These are phyloP conservation scores for Alviniconcha strummeri DNA, from an alignment of 2,888 invertebrate species.

Conservation along the genomic window DNA sequence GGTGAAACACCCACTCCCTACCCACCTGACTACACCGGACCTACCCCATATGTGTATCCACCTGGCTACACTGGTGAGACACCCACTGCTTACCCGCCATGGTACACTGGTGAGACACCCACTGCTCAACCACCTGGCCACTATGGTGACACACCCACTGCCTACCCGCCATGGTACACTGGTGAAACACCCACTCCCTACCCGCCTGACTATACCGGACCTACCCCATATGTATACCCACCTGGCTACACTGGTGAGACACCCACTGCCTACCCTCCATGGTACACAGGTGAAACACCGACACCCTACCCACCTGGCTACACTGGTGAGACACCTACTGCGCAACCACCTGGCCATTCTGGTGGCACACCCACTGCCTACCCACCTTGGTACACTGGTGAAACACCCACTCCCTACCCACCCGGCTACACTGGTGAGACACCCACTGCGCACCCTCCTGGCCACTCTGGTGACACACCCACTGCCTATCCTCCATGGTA, in stretches of 20 bases:
- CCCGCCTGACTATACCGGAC: slow-evolving; percentile 7
- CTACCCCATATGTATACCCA: slow-evolving; percentile 7
- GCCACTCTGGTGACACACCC: background rate
- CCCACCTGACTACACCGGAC: slow-evolving; percentile 19
- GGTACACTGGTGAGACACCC: slow-evolving; percentile 14
- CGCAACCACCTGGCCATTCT: slow-evolving; percentile 1
- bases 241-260: background rate
- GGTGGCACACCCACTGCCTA: slow-evolving; percentile 22
- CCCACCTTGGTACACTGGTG: slow-evolving; percentile 8
- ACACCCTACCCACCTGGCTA: slow-evolving; percentile 9
- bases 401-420: slow-evolving; percentile 23
- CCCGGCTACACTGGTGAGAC: slow-evolving; percentile 13
- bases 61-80: slow-evolving; percentile 18
- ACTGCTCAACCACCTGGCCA: slow-evolving; percentile 16
- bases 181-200: slow-evolving; percentile 11
- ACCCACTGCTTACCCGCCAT: slow-evolving; percentile 18
- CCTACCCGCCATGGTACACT: slow-evolving; percentile 16
- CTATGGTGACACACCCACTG: slow-evolving; percentile 12
- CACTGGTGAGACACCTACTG: slow-evolving; percentile 15
- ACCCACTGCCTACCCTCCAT: slow-evolving; percentile 16
- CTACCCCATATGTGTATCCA: slow-evolving; percentile 17
- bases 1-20: slow-evolving; percentile 15
- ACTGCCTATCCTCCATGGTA: slow-evolving; percentile 20
- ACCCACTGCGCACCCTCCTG: slow-evolving; percentile 17
- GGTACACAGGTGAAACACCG: slow-evolving; percentile 14